phyloP scores from a whole-genome alignment of 2,797 vertebrate genomes.

The Pseudochirops corinnae region DNA sequence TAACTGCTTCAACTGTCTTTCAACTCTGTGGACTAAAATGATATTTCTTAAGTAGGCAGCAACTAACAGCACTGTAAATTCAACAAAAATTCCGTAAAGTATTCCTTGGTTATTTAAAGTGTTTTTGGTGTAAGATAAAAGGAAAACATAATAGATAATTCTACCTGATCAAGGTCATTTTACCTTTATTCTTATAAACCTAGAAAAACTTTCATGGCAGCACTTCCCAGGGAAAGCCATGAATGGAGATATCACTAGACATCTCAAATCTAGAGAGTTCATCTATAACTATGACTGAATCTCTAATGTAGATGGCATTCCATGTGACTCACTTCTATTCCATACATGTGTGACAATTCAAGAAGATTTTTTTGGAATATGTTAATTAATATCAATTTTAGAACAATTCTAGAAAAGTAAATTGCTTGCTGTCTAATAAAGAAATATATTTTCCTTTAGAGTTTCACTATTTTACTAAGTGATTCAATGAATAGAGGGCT shows the following conservation, averaged over 20 bases:
- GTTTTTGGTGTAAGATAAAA: background rate
- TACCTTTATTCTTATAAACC: background rate
- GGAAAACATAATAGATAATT: background rate
- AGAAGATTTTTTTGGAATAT: background rate
- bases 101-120: background rate
- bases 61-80: background rate
- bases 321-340: background rate
- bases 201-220: background rate
- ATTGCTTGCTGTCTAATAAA: background rate
- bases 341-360: background rate
- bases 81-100: background rate
- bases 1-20: background rate
- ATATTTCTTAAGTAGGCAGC: background rate
- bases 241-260: background rate
- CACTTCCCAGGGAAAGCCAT: background rate
- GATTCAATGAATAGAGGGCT: background rate
- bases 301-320: background rate
- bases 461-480: background rate
- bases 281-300: background rate
- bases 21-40: background rate
- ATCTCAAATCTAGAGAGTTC: background rate
- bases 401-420: background rate
- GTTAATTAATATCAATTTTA: background rate
- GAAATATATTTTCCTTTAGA: too few relatives aligned
- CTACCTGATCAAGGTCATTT: background rate